Evolutionary conservation across 2,888 invertebrate species (phyloP), one percentile per base, ranked within the genome.

Genomic region (Molorchus minor): DNA sequence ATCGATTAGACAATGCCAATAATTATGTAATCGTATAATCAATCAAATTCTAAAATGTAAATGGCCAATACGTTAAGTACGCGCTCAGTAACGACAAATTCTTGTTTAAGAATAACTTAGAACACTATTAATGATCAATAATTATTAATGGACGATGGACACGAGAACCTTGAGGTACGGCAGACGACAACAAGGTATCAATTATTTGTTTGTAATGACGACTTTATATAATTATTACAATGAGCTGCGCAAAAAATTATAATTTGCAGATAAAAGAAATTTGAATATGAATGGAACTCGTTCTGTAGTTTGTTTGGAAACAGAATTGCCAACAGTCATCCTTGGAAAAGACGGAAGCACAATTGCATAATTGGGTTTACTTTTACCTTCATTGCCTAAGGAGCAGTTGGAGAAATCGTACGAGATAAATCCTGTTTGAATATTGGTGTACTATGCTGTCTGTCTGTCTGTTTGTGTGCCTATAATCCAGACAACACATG

Each of bases 161-260:
- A 8, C n/a, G 40, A 19, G 4, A 40, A 40, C 40, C 40, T 40
- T 40, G 40, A 40, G 20, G 4, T 4, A 19, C 4, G 17, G n/a
- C n/a, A 15, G 19, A 40, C 40, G 20, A 38, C 17, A 38, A 16
- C n/a, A 8, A 40, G 8, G 19, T 19, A 40, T 40, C 40, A 40
- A 40, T 40, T 40, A 40, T 40, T 40, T 36, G 10, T 36, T 40
- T 40, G 40, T 40, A 17, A 40, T 3, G 40, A 40, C 19, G 19
- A 40, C n/a, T 40, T 38, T 16, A 17, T 19, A 40, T 40, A 10
- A 17, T 17, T 1, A 17, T 7, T 7, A 40, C 10, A 40, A 19
- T 19, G 19, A 19, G 17, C n/a, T 2, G n/a, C n/a, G n/a, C 3
- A 20, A 8, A 40, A 40, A n/a, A 25, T 3, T 25, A 25, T 8